phyloP scores from a whole-genome alignment of 2,797 vertebrate species.

The Enteromius paludinosus region DNA sequence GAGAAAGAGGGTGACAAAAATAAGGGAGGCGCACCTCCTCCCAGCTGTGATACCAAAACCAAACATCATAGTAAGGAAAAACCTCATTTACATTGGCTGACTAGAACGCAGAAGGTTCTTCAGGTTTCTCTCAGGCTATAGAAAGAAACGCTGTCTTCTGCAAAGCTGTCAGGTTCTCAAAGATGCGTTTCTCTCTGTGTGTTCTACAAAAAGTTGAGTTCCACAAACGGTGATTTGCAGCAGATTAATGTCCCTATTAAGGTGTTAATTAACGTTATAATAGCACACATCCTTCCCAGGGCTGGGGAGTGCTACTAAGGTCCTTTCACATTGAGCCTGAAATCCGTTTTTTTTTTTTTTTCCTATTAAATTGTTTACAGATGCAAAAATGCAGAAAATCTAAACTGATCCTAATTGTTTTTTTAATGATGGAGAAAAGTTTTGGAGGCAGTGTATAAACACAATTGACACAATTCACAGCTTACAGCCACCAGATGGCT shows the following conservation, averaged over 20 bases:
- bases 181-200: slow-evolving; percentile 29
- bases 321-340: no score
- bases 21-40: background rate
- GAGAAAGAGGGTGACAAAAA: slow-evolving; percentile 28
- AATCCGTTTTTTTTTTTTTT: no score
- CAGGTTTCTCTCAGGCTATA: background rate
- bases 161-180: slow-evolving; percentile 20
- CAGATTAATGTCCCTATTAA: slow-evolving; percentile 53
- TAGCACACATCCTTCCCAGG: slow-evolving; percentile 19
- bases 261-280: slow-evolving; percentile 43
- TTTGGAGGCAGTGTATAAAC: no score
- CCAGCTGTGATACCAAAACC: background rate
- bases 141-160: slow-evolving; percentile 19
- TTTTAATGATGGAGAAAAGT: no score
- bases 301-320: background rate
- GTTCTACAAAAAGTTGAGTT: slow-evolving; percentile 27
- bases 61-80: background rate
- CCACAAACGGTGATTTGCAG: slow-evolving; percentile 39
- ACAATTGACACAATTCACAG: no score
- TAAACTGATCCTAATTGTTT: no score
- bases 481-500: background rate
- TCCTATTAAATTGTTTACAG: no score
- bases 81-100: slow-evolving; percentile 11
- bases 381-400: no score
- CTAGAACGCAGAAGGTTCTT: background rate